Conservation (phyloP, 2,113 vertebrate species). For the Tragelaphus imberbis region DNA sequence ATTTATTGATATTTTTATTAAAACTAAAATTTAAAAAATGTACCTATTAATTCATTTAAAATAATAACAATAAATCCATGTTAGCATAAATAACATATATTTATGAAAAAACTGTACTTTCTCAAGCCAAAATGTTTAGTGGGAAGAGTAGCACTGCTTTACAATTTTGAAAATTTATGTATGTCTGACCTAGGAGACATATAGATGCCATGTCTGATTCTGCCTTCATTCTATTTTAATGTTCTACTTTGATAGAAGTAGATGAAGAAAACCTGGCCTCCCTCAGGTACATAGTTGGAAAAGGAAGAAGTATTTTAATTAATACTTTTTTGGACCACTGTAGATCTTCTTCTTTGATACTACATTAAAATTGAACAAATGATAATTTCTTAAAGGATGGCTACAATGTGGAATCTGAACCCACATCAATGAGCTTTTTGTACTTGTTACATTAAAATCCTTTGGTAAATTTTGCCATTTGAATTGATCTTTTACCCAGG, state of each 20-base stretch:
- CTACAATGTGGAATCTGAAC: background rate
- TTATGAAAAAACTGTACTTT: background rate
- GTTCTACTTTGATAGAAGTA: background rate
- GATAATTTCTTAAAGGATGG: background rate
- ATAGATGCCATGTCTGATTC: background rate
- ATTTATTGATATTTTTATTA: background rate
- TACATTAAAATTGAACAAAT: background rate
- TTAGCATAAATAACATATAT: background rate
- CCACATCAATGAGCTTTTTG: background rate
- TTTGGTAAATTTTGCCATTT: background rate
- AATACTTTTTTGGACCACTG: background rate
- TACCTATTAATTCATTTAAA: background rate
- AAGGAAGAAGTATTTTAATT: background rate
- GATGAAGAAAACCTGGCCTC: background rate
- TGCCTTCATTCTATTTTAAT: background rate
- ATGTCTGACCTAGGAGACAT: background rate
- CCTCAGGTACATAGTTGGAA: background rate
- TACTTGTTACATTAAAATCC: background rate
- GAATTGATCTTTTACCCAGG: background rate
- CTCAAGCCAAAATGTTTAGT: background rate
- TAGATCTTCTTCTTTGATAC: background rate
- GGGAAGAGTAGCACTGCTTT: background rate
- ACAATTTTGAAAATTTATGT: background rate
- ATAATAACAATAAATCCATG: background rate
- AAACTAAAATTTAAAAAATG: background rate